Evolutionary conservation across 2,888 invertebrate genomes (phyloP).

Genomic region (Plebejus argus): DNA sequence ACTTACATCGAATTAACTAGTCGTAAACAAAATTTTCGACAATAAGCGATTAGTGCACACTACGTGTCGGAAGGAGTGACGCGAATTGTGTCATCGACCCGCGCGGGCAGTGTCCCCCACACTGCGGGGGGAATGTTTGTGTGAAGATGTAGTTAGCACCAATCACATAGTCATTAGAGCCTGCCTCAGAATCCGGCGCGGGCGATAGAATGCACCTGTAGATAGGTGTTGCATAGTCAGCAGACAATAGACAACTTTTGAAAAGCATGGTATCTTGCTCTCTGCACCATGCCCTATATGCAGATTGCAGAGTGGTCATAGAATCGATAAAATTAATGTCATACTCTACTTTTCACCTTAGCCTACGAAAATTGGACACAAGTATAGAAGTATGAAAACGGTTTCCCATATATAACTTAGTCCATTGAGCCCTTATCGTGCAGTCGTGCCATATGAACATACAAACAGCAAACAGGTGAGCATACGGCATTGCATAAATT

Average conservation of each 20-base stretch:
- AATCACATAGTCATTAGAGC: neutral
- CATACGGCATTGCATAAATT: constrained; percentile 5
- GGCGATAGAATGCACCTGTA: neutral
- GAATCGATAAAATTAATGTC: too few species aligned
- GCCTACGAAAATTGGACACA: too few species aligned
- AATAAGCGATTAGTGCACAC: neutral
- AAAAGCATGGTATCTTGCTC: neutral
- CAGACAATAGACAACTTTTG: neutral
- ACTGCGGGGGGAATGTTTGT: neutral
- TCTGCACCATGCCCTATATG: neutral
- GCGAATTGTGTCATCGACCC: neutral
- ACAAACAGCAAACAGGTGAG: neutral
- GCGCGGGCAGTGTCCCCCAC: neutral
- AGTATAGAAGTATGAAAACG: neutral
- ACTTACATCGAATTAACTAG: neutral
- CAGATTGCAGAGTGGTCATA: neutral
- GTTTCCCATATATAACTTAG: neutral
- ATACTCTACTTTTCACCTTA: too few species aligned
- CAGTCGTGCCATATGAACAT: neutral
- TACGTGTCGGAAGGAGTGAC: neutral
- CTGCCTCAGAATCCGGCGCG: neutral
- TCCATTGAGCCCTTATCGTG: neutral
- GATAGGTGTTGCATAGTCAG: neutral
- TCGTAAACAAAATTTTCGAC: neutral
- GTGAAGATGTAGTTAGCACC: neutral